phyloP scores from a whole-genome alignment of 2,888 invertebrate genomes.

The Nymphalis urticae region DNA sequence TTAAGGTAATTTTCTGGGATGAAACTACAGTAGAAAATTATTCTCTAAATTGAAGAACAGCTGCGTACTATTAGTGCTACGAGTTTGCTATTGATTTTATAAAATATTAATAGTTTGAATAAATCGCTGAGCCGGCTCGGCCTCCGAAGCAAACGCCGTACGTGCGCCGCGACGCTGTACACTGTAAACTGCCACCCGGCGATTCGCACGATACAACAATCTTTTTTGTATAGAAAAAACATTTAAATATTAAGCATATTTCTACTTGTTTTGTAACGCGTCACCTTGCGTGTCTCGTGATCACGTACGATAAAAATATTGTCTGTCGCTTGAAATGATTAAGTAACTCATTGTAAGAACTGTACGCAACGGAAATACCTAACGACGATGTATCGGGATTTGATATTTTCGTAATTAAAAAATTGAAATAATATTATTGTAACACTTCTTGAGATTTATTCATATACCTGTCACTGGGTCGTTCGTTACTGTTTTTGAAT shows the following conservation, averaged over 20 bases:
- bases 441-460: no score
- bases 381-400: no score
- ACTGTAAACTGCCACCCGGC: not conserved
- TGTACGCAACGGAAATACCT: not conserved
- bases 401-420: no score
- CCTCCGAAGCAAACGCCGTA: no score
- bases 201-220: not conserved
- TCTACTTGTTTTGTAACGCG: not conserved
- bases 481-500: no score
- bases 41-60: not conserved
- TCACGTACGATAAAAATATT: not conserved
- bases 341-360: not conserved
- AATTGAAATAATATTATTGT: no score
- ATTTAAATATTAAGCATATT: slow-evolving; percentile 5
- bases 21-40: not conserved
- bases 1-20: not conserved
- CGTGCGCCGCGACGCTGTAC: not conserved
- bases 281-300: slow-evolving; percentile 6
- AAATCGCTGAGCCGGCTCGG: not conserved
- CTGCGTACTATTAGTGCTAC: not conserved
- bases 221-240: slow-evolving; percentile 14
- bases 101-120: not conserved
- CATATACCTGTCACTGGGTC: no score
- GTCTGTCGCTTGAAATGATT: not conserved
- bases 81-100: not conserved